A percentile compares a stretch with the other conserved stretches of the same genome.
These are phyloP conservation scores for Lycorma delicatula DNA, from an alignment of 1,140 invertebrate species.

Conservation along the genomic window DNA sequence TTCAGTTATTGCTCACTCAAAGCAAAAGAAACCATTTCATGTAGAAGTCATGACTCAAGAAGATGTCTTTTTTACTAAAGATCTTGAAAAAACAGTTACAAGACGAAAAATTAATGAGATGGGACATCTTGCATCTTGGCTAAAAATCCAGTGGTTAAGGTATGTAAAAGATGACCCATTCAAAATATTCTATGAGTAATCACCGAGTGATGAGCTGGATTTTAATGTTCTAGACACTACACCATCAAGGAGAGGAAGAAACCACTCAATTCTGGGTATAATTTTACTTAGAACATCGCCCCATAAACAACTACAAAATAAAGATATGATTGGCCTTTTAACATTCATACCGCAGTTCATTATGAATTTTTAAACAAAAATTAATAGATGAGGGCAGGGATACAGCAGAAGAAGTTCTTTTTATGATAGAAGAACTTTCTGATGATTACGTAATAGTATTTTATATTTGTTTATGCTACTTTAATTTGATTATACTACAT, in stretches of 20 bases:
- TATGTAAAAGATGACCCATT: not conserved
- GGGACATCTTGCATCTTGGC: not conserved
- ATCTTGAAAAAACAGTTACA: not conserved
- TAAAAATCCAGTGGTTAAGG: not conserved
- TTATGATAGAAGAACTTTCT: too few species aligned
- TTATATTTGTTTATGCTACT: too few species aligned
- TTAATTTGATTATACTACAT: too few species aligned
- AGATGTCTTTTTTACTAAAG: slow-evolving; percentile 2
- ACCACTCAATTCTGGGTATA: not conserved
- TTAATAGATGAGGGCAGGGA: too few species aligned
- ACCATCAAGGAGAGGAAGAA: slow-evolving; percentile 1
- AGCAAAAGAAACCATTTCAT: slow-evolving; percentile 1
- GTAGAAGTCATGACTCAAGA: slow-evolving; percentile 5
- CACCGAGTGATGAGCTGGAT: not conserved
- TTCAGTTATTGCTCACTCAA: not conserved
- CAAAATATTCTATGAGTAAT: not conserved
- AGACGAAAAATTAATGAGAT: slow-evolving; percentile 4
- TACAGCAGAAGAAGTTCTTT: too few species aligned
- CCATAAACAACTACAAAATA: not conserved
- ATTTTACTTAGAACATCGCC: not conserved
- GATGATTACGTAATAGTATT: too few species aligned
- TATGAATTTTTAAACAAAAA: not conserved
- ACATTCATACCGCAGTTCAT: not conserved
- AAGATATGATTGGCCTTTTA: slow-evolving; percentile 1
- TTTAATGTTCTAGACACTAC: not conserved